A percentile compares a stretch with the other conserved stretches of the same genome.
Evolutionary conservation across 2,113 vertebrate species (phyloP).

Genomic region (Phoenicopterus ruber): DNA sequence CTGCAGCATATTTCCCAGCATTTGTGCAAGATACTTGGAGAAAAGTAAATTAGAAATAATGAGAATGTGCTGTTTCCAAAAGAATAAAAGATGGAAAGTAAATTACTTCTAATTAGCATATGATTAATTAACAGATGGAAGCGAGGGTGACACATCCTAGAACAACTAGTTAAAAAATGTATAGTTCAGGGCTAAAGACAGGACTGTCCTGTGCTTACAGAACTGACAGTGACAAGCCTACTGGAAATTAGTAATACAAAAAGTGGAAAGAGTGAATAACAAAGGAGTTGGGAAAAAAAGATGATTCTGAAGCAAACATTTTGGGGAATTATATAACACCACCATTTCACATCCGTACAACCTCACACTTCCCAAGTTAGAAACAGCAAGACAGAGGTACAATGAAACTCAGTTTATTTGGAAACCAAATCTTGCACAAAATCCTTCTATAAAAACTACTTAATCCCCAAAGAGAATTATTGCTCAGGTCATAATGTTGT

Average conservation of each 20-base stretch:
- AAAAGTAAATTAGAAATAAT: background rate
- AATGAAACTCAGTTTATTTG: background rate
- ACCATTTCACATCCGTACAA: background rate
- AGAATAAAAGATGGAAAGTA: background rate
- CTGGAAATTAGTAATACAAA: background rate
- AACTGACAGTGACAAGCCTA: background rate
- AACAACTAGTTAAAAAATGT: background rate
- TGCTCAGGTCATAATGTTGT: background rate
- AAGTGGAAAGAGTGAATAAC: background rate
- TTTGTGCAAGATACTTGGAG: background rate
- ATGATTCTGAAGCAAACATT: background rate
- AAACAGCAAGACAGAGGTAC: background rate
- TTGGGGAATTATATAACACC: background rate
- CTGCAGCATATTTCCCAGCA: background rate
- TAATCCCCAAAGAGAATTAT: background rate
- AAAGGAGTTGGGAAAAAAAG: background rate
- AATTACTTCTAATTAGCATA: background rate
- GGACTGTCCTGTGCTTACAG: background rate
- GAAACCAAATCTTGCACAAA: background rate
- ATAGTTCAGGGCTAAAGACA: background rate
- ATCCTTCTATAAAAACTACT: background rate
- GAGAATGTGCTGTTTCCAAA: background rate
- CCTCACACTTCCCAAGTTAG: background rate
- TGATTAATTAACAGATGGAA: background rate
- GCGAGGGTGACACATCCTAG: background rate